Conservation (phyloP, 2,113 vertebrate species). For the Xiphophorus hellerii region DNA sequence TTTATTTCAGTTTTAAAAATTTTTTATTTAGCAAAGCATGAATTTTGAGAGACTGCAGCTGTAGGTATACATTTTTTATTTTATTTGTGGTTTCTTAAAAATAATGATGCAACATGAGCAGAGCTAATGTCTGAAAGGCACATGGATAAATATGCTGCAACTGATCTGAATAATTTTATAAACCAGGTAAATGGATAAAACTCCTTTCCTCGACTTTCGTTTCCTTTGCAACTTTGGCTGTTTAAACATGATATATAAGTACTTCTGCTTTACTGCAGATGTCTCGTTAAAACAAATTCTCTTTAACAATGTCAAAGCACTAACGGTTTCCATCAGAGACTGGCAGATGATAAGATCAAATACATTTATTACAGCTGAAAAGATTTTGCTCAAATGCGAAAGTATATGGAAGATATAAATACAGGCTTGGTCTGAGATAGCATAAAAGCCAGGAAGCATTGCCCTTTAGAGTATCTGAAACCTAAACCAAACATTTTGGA, state of each 20-base stretch:
- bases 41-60: not conserved
- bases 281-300: not conserved
- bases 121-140: not conserved
- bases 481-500: conserved; percentile 34
- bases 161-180: not conserved
- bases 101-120: not conserved
- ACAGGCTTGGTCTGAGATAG: not conserved
- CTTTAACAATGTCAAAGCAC: not conserved
- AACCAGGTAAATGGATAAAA: not conserved
- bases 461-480: conserved; percentile 2
- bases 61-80: not conserved
- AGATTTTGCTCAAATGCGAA: not conserved
- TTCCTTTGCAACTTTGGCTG: not conserved
- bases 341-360: conserved; percentile 1
- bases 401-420: not conserved
- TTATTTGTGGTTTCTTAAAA: not conserved
- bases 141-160: not conserved
- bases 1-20: not conserved
- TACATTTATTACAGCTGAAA: not conserved
- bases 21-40: not conserved
- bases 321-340: conserved; percentile 5
- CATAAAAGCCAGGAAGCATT: conserved; percentile 7
- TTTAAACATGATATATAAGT: not conserved
- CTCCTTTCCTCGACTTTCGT: not conserved
- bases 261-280: not conserved